Conservation (phyloP, 2,888 invertebrate genomes). For the Eledone cirrhosa region DNA sequence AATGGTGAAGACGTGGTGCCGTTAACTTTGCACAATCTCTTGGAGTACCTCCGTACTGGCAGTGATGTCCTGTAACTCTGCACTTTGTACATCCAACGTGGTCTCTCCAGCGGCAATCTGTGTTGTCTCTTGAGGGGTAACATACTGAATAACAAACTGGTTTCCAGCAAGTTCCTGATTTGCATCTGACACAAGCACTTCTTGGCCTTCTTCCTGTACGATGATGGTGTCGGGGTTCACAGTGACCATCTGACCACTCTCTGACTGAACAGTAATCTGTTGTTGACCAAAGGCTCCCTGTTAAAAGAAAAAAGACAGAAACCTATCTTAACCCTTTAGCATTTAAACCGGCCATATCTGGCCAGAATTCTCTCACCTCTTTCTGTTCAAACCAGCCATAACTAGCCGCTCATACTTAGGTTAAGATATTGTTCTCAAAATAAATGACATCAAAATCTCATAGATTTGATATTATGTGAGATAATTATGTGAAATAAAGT, state of each 20-base stretch:
- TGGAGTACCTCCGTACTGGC: slow-evolving; percentile 10
- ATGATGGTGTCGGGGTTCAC: slow-evolving; percentile 60
- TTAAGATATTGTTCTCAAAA: too few relatives aligned
- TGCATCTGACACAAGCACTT: slow-evolving; percentile 51
- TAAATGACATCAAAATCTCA: too few relatives aligned
- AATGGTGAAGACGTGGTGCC: neutral
- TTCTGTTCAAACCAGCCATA: too few relatives aligned
- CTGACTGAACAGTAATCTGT: slow-evolving; percentile 48
- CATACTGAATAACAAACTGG: slow-evolving; percentile 62
- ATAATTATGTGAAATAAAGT: too few relatives aligned
- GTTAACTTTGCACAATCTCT: slow-evolving; percentile 21
- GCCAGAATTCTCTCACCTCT: too few relatives aligned
- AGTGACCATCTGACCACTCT: slow-evolving; percentile 50
- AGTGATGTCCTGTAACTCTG: slow-evolving; percentile 26
- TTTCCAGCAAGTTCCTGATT: slow-evolving; percentile 44
- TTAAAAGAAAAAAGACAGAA: slow-evolving; percentile 6
- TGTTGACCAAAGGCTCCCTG: slow-evolving; percentile 43
- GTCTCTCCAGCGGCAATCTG: slow-evolving; percentile 41
- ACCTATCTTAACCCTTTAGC: neutral
- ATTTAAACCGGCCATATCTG: too few relatives aligned
- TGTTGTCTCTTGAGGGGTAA: slow-evolving; percentile 37
- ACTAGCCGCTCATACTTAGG: too few relatives aligned
- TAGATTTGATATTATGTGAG: too few relatives aligned
- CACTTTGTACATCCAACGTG: slow-evolving; percentile 40
- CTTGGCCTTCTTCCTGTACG: slow-evolving; percentile 57